Evolutionary conservation across 1,140 invertebrate species (phyloP), one percentile per base, ranked within the genome.

Genomic region (Ceratitis capitata): DNA sequence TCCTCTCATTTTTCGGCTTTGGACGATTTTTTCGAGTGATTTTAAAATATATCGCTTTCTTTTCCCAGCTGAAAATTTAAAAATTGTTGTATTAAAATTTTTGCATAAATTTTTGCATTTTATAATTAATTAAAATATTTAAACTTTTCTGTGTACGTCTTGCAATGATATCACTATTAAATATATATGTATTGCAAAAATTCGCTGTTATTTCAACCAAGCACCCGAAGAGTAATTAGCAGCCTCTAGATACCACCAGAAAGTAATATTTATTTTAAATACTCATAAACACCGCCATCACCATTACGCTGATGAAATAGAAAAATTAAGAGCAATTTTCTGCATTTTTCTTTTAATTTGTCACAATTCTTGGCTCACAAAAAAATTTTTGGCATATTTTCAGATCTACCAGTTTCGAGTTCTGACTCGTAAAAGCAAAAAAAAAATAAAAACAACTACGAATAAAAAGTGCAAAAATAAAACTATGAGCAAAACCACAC

Each of bases 331-430:
- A 3, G 19, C n/a, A 23, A 9, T 56, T 56, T 23, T 7, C n/a
- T n/a, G 2, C 19, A 3, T 23, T 2, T 19, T n/a, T 23, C 9
- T 56, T 56, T 56, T 56, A n/a, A 1, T 6, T 53, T 56, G 10
- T 5, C 51, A 4, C 51, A 56, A 56, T 23, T 56, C 51, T 56
- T n/a, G n/a, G n/a, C 23, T n/a, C 14, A n/a, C 19, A 2, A 23
- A 39, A 29, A 26, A 82, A 82, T 45, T 82, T 5, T n/a, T 82
- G 78, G 39, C 42, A 82, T 82, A 82, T 82, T 82, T 82, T 26
- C 23, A 82, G 49, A 47, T 47, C 49, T 82, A 23, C 39, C n/a
- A 82, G n/a, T 82, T 82, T 82, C 47, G 10, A 61, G 9, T 42
- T 29, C 29, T 16, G 39, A 69, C 19, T 19, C 12, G 32, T 39